Evolutionary conservation across 2,797 vertebrate genomes (phyloP).

Genomic region (Sphaeramia orbicularis): DNA sequence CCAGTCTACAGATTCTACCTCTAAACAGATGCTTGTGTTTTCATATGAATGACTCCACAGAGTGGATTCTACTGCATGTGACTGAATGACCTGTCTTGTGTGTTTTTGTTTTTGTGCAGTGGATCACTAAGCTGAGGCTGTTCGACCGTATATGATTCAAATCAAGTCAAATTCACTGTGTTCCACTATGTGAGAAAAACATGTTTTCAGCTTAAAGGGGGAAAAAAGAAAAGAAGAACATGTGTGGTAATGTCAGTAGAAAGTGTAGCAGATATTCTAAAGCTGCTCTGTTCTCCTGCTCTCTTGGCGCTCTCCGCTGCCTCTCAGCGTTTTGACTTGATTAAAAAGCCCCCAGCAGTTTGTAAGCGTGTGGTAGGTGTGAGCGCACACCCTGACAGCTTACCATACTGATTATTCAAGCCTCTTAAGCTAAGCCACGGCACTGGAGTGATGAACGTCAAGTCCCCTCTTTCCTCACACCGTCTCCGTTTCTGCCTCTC

Average conservation of each 20-base stretch:
- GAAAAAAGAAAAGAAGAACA: conserved; percentile 37
- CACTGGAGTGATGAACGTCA: conserved; percentile 83
- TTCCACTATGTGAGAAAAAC: conserved; percentile 32
- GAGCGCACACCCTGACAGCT: conserved; percentile 81
- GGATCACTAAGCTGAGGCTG: conserved; percentile 7
- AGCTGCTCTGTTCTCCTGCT: conserved; percentile 70
- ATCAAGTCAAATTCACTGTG: conserved; percentile 36
- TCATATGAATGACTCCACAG: no score
- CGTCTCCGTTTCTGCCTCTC: conserved; percentile 55
- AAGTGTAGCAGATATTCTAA: conserved; percentile 79
- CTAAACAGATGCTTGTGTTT: no score
- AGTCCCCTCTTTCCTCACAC: conserved; percentile 66
- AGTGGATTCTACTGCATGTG: no score
- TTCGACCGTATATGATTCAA: conserved; percentile 34
- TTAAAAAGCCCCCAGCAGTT: conserved; percentile 85
- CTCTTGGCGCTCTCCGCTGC: conserved; percentile 70
- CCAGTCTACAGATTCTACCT: no score
- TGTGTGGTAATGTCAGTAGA: conserved; percentile 74
- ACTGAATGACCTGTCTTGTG: no score
- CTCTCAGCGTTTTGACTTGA: conserved; percentile 81
- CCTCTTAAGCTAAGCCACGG: conserved; percentile 86
- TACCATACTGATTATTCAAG: conserved; percentile 88
- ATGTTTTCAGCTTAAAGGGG: conserved; percentile 63
- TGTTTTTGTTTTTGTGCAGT: no score
- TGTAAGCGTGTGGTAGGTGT: conserved; percentile 79